A percentile compares a stretch with the other conserved stretches of the same genome.
Conservation (phyloP, 2,888 invertebrate species). For the Diarsia mendica region DNA sequence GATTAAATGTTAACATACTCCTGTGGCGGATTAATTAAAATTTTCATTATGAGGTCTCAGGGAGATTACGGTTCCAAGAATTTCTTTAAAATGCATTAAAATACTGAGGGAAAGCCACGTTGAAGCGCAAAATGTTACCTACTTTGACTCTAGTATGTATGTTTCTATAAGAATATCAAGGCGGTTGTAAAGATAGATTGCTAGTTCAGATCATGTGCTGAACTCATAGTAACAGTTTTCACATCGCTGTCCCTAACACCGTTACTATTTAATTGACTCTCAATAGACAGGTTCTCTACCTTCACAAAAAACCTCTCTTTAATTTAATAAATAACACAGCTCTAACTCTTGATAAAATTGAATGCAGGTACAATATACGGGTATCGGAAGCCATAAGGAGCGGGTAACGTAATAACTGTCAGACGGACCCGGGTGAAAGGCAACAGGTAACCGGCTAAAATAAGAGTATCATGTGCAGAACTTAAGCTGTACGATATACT, state of each 20-base stretch:
- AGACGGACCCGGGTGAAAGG: slow-evolving; percentile 31
- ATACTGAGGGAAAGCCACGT: not conserved
- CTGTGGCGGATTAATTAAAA: not conserved
- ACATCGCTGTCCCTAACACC: not conserved
- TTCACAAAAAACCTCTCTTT: not conserved
- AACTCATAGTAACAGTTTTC: not conserved
- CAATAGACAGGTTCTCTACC: not conserved
- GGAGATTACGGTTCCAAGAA: not conserved
- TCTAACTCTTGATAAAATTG: slow-evolving; percentile 39
- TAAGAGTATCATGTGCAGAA: slow-evolving; percentile 28
- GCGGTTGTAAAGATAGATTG: not conserved
- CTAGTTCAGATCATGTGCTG: not conserved
- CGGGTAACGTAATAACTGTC: slow-evolving; percentile 56
- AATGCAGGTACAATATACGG: slow-evolving; percentile 39
- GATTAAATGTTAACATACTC: slow-evolving; percentile 12
- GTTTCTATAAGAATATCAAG: not conserved
- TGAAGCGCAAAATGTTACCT: not conserved
- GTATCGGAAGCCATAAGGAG: slow-evolving; percentile 48
- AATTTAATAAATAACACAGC: not conserved
- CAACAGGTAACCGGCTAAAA: slow-evolving; percentile 58
- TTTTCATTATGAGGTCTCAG: slow-evolving; percentile 4
- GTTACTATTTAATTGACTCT: not conserved
- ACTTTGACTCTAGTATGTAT: not conserved
- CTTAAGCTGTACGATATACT: slow-evolving; percentile 20
- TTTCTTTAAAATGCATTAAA: not conserved